Conservation (phyloP, 1,140 invertebrate species). For the Drosophila rhopaloa region DNA sequence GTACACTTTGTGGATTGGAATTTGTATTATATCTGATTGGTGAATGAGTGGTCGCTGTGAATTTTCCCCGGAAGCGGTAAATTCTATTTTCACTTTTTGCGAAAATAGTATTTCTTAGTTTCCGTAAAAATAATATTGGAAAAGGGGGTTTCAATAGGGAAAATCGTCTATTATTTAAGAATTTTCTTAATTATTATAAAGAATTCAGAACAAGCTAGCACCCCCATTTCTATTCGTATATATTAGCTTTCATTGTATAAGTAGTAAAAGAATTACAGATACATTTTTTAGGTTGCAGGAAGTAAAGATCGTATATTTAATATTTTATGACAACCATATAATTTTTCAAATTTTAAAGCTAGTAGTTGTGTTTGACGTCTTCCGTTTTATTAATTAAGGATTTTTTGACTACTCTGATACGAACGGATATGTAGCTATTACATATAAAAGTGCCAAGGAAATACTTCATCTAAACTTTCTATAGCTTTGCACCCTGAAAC, state of each 20-base stretch:
- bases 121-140: background rate
- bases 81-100: background rate
- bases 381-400: background rate
- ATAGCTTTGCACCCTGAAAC: background rate
- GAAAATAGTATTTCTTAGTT: slow-evolving; percentile 3
- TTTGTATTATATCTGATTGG: slow-evolving; percentile 12
- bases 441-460: slow-evolving; percentile 7
- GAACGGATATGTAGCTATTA: background rate
- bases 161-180: background rate
- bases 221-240: too few relatives aligned
- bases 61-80: slow-evolving; percentile 9
- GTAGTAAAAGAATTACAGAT: too few relatives aligned
- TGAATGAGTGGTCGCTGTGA: slow-evolving; percentile 1
- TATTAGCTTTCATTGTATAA: too few relatives aligned
- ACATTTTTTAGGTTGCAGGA: too few relatives aligned
- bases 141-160: background rate
- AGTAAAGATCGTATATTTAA: background rate
- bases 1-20: slow-evolving; percentile 42
- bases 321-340: background rate
- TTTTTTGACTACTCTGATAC: background rate
- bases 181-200: background rate
- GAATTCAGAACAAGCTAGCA: too few relatives aligned
- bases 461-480: slow-evolving; percentile 25
- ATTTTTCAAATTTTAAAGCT: background rate
- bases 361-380: too few relatives aligned